These are phyloP conservation scores for Euclidia mi DNA, from an alignment of 2,888 invertebrate species.

Conservation along the genomic window DNA sequence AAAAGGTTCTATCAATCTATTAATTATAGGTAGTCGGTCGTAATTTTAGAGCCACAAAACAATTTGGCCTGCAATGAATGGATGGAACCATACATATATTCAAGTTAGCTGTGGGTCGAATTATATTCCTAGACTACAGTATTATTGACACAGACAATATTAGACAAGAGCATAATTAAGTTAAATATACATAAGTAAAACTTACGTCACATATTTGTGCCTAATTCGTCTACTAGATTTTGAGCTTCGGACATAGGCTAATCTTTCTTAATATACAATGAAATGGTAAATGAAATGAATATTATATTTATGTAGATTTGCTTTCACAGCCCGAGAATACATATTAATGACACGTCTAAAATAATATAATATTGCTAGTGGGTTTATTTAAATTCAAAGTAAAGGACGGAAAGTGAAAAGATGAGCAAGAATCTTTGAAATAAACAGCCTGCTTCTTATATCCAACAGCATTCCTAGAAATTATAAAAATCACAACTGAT, in stretches of 20 bases:
- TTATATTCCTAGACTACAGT: conserved; percentile 14
- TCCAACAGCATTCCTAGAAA: conserved; percentile 13
- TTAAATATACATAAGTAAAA: conserved; percentile 36
- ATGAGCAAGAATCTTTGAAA: conserved; percentile 75
- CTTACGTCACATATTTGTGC: conserved; percentile 25
- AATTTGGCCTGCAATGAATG: no score
- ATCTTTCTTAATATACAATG: conserved; percentile 42
- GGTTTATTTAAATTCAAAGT: conserved; percentile 59
- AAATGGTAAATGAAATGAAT: conserved; percentile 35
- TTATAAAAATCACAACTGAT: neutral
- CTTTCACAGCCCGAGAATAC: conserved; percentile 77
- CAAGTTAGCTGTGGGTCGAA: no score
- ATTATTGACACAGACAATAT: conserved; percentile 36
- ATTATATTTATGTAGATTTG: conserved; percentile 21
- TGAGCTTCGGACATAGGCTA: conserved; percentile 57
- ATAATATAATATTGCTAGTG: conserved; percentile 34
- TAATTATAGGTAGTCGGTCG: no score
- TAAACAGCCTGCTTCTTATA: conserved; percentile 16
- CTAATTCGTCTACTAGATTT: conserved; percentile 53
- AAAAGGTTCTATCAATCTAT: no score
- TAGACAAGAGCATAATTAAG: conserved; percentile 28
- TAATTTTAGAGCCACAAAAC: no score
- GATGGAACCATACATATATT: no score
- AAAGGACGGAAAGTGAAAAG: conserved; percentile 81
- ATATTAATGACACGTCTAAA: conserved; percentile 68